These are phyloP conservation scores for Lapara coniferarum DNA, from an alignment of 2,888 invertebrate genomes.

Conservation along the genomic window DNA sequence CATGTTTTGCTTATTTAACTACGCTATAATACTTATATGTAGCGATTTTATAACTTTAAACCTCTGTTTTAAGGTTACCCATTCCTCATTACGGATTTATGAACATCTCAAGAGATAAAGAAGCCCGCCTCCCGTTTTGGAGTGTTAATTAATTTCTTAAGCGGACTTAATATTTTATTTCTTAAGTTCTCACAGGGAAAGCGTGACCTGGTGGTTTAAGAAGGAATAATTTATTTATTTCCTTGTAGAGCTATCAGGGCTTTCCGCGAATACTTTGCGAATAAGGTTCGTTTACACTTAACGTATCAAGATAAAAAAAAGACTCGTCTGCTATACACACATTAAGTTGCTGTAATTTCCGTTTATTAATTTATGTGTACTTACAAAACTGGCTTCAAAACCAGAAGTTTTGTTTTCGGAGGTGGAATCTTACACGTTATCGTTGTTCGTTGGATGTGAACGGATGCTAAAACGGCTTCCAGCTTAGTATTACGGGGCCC, in stretches of 20 bases:
- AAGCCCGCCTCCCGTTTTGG: constrained; percentile 16
- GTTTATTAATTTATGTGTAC: not conserved
- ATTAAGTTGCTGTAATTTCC: not conserved
- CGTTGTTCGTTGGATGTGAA: constrained; percentile 17
- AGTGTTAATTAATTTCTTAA: constrained; percentile 32
- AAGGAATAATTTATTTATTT: constrained; percentile 33
- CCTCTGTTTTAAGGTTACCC: constrained; percentile 3
- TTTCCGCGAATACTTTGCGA: constrained; percentile 38
- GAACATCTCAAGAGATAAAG: constrained; percentile 23
- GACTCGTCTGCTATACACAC: not conserved
- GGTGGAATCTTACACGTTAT: not conserved
- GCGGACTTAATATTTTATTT: constrained; percentile 30
- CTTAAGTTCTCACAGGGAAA: constrained; percentile 29
- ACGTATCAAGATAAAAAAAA: not conserved
- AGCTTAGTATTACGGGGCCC: constrained; percentile 43
- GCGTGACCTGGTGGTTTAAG: constrained; percentile 28
- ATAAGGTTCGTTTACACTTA: constrained; percentile 30
- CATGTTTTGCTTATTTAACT: not conserved
- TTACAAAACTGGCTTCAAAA: not conserved
- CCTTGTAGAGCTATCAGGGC: constrained; percentile 32
- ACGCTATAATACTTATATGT: not conserved
- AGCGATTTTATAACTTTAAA: not conserved
- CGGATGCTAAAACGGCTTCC: constrained; percentile 18
- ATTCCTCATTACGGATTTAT: constrained; percentile 24
- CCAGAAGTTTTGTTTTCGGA: not conserved